A percentile compares a stretch with the other conserved stretches of the same genome.
These are phyloP conservation scores for Nannobrachium achirus DNA, from an alignment of 2,113 vertebrate genomes.

Conservation along the genomic window DNA sequence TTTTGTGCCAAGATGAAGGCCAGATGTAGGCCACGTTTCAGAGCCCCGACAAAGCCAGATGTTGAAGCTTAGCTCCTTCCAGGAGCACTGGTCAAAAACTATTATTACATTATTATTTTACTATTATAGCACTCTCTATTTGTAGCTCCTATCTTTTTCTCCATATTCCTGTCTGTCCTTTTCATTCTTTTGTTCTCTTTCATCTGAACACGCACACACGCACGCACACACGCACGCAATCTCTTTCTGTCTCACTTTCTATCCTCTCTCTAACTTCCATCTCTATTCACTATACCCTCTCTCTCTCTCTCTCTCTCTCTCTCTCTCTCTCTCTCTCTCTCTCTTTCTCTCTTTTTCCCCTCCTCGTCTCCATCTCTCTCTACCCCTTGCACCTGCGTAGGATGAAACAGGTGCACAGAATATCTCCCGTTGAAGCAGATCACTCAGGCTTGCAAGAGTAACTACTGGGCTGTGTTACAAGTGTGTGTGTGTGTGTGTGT, in stretches of 20 bases:
- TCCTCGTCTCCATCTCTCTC: neutral
- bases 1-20: too few species aligned
- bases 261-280: neutral
- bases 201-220: too few species aligned
- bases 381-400: conserved; percentile 59
- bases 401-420: conserved; percentile 52
- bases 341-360: neutral
- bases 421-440: conserved; percentile 44
- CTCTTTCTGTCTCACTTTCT: neutral
- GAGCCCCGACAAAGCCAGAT: too few species aligned
- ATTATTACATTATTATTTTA: too few species aligned
- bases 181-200: too few species aligned
- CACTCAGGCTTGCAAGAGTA: conserved; percentile 49
- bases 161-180: too few species aligned
- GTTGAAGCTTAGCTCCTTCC: too few species aligned
- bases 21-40: too few species aligned
- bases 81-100: too few species aligned
- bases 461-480: conserved; percentile 18
- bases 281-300: neutral
- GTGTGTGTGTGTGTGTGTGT: neutral
- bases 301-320: neutral
- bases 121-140: too few species aligned
- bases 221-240: too few species aligned
- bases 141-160: too few species aligned
- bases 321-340: neutral